Base-by-base conservation (phyloP, 2,113 vertebrate species). In the Pedetes capensis region DNA sequence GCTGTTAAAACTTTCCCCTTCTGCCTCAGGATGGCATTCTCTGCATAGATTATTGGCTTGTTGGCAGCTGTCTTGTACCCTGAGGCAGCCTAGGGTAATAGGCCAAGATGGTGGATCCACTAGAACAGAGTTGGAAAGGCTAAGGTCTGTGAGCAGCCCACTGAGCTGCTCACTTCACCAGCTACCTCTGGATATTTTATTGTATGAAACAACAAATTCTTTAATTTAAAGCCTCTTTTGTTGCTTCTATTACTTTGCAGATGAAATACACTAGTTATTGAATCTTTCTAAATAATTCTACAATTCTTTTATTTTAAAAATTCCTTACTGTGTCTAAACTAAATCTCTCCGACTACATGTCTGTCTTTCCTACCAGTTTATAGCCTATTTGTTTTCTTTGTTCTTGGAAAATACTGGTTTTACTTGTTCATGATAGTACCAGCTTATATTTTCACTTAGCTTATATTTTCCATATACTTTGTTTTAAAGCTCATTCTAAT, bases 351-450 rank as follows among this genome's bases (percentile, higher is more conserved):
- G 44, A 74, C 69, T 76, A 51, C 2, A 23, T 18, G 53, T 61
- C 49, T n/a, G n/a, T 66, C 34, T 90, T 87, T 3, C 49, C 75
- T 22, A 69, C 3, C 18, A 87, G 55, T 25, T 89, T 16, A 78
- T 2, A 27, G 47, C 5, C 10, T 49, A 61, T 8, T 4, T 6
- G 14, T 49, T 89, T 76, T 16, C 12, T 20, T 0, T 57, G 10
- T 76, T 75, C 85, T 59, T n/a, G 68, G 57, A 68, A 91, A 79
- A 79, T 39, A 23, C 25, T 87, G 22, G 49, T 95, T 84, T 88
- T 80, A 68, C 32, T 53, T 78, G 59, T 89, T 79, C 42, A 84
- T 74, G 59, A 80, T 1, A 29, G 68, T 7, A 86, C n/a, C 29
- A 29, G 51, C 27, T 57, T 79, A 23, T 44, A 61, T 53, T 76